Evolutionary conservation across 2,797 vertebrate genomes (phyloP).

Genomic region (Gila robusta): DNA sequence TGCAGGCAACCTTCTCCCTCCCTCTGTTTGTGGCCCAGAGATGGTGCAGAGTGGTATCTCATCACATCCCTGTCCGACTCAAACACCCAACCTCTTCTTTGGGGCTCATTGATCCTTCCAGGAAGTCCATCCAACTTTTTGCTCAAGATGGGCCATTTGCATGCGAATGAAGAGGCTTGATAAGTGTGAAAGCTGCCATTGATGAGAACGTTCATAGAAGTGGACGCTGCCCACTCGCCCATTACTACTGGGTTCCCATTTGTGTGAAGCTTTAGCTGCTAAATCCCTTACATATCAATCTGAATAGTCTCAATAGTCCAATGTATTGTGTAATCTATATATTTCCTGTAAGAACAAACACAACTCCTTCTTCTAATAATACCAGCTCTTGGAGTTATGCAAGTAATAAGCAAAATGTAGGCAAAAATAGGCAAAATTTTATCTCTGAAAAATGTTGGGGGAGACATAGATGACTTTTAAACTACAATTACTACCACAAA

Average conservation of each 20-base stretch:
- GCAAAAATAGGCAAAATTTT: too few species aligned
- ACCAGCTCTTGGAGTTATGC: too few species aligned
- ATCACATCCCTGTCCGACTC: slow-evolving; percentile 31
- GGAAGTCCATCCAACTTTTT: slow-evolving; percentile 63
- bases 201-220: slow-evolving; percentile 56
- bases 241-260: slow-evolving; percentile 59
- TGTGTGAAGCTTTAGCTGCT: slow-evolving; percentile 50
- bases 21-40: slow-evolving; percentile 6
- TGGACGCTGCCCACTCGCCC: slow-evolving; percentile 42
- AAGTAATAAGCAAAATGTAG: too few species aligned
- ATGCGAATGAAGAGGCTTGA: slow-evolving; percentile 62
- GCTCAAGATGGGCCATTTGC: slow-evolving; percentile 52
- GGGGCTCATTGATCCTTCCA: slow-evolving; percentile 64
- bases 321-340: not conserved
- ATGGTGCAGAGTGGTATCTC: slow-evolving; percentile 42
- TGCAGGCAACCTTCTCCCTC: not conserved
- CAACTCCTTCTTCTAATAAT: not conserved
- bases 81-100: slow-evolving; percentile 57
- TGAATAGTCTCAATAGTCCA: slow-evolving; percentile 26
- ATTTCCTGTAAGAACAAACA: not conserved
- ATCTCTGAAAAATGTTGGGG: too few species aligned
- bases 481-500: too few species aligned
- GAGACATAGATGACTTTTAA: too few species aligned
- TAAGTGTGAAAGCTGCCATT: slow-evolving; percentile 67
- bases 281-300: slow-evolving; percentile 27